These are phyloP conservation scores for Perognathus longimembris DNA, from an alignment of 2,113 vertebrate species.

Conservation along the genomic window DNA sequence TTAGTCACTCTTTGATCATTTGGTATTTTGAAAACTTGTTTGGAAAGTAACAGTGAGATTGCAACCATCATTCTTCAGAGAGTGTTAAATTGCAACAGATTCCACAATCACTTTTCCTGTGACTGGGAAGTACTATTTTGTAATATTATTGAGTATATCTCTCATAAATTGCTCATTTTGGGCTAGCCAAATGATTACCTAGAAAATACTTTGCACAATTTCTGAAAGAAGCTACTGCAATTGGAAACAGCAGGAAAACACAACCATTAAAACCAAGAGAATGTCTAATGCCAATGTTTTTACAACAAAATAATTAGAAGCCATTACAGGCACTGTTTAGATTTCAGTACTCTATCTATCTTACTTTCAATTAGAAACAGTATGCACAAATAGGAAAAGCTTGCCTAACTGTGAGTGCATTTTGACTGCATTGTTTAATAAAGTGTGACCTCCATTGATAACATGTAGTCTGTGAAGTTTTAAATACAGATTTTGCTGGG, in stretches of 20 bases:
- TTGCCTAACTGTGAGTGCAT: constrained; percentile 29
- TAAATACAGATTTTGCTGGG: constrained; percentile 34
- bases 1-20: constrained; percentile 57
- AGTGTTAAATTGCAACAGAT: constrained; percentile 4
- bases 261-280: constrained; percentile 75
- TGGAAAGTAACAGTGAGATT: constrained; percentile 24
- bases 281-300: constrained; percentile 75
- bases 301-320: constrained; percentile 84
- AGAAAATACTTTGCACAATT: constrained; percentile 74
- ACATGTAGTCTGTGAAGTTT: constrained; percentile 2
- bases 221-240: constrained; percentile 68
- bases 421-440: constrained; percentile 39
- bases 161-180: constrained; percentile 67
- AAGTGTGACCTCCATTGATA: constrained; percentile 25
- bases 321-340: constrained; percentile 75
- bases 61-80: constrained; percentile 11
- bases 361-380: constrained; percentile 79
- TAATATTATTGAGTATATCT: constrained; percentile 64
- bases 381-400: constrained; percentile 54
- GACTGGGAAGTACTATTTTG: constrained; percentile 31
- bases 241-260: constrained; percentile 78
- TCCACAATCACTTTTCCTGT: constrained; percentile 16
- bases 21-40: constrained; percentile 31
- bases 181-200: constrained; percentile 74
- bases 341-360: constrained; percentile 77